Base-by-base conservation (phyloP, 2,797 vertebrate genomes). In the Brotula barbata region DNA sequence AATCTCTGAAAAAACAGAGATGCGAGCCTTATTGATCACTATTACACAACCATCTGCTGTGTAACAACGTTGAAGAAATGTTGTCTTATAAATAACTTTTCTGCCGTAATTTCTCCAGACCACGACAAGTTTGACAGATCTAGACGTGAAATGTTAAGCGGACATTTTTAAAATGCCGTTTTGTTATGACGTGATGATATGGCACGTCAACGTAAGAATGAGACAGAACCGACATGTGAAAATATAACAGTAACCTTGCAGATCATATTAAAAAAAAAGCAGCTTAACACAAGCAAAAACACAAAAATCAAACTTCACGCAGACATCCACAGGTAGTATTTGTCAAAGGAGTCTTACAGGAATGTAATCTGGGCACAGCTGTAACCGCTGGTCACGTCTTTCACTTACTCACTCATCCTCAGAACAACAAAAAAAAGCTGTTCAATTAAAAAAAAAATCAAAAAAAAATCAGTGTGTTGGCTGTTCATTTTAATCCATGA, bases 381-480 rank as follows among this genome's bases (percentile, higher is more conserved):
- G 39, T 15, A 50, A 54, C 28, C 53, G 15, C 7, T 28, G 47
- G n/a, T 33, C 33, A 33, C 40, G 50, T 40, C 28, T 44, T 67
- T 5, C 42, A 74, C 72, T 36, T 12, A 58, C 73, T 77, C 64
- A 73, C 21, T 77, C 74, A 73, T 70, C 64, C 28, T 67, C 77
- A 67, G 61, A 58, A 55, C 57, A 74, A 69, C 34, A 75, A 51
- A 61, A 72, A 68, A 31, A 41, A n/a, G 11, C 10, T 52, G 57
- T 40, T 68, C 10, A 23, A 42, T 28, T 17, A 47, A 61, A 55
- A 48, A 41, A 52, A 16, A 28, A 49, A 10, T 21, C 11, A 41
- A 48, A 61, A 57, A 47, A 33, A 47, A 68, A 45, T 36, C 48
- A 73, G 54, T 85, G 80, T 83, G 83, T 80, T 69, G 66, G 63